A percentile compares a stretch with the other conserved stretches of the same genome.
Evolutionary conservation across 2,888 invertebrate species (phyloP).

Genomic region (Drosophila fungiperda): DNA sequence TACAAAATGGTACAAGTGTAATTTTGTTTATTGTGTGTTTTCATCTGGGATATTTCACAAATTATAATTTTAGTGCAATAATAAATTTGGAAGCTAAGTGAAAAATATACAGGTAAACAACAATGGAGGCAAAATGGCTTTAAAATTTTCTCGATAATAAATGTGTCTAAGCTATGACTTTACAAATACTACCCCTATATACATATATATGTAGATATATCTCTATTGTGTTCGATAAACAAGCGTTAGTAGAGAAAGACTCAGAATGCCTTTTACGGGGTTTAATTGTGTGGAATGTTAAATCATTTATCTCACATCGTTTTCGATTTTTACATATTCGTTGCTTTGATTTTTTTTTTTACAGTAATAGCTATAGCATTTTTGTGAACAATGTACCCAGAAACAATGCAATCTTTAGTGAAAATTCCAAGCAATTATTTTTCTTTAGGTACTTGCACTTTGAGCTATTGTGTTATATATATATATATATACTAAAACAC

Average conservation of each 20-base stretch:
- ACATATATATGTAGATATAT: neutral
- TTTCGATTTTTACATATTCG: too few relatives aligned
- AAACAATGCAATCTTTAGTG: conserved; percentile 1
- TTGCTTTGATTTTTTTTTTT: neutral
- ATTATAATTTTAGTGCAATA: conserved; percentile 8
- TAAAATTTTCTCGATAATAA: neutral
- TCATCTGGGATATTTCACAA: conserved; percentile 1
- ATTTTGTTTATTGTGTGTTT: neutral
- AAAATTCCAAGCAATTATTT: conserved; percentile 11
- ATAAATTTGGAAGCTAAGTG: neutral
- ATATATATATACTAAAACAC: neutral
- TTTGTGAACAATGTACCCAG: neutral
- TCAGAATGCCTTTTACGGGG: neutral
- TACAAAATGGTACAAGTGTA: neutral
- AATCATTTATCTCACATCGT: neutral
- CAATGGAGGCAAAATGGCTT: too few relatives aligned
- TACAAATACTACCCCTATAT: neutral
- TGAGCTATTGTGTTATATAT: neutral
- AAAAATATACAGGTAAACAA: neutral
- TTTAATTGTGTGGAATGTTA: neutral
- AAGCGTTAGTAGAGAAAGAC: neutral
- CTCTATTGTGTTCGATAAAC: neutral
- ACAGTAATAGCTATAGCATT: neutral
- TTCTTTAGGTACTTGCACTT: neutral
- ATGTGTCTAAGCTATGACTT: neutral